phyloP scores from a whole-genome alignment of 1,140 invertebrate genomes.

The Bombus confusus region DNA sequence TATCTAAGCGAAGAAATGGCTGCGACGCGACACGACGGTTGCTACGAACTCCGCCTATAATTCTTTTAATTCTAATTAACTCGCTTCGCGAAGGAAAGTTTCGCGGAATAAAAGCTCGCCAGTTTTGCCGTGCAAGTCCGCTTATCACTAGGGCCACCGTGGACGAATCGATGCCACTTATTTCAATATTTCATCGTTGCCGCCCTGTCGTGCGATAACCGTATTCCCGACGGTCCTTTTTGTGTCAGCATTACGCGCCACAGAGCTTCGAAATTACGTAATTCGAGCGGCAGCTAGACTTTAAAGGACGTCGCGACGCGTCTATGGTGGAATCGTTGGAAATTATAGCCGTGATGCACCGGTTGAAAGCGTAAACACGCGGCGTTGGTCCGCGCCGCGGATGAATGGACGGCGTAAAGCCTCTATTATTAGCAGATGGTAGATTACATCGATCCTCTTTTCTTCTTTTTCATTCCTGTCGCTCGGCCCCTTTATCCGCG shows the following conservation, averaged over 20 bases:
- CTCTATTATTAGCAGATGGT: conserved; percentile 81
- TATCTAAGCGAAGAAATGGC: not conserved
- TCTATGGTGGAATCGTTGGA: not conserved
- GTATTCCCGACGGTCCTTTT: conserved; percentile 27
- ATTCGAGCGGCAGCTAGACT: conserved; percentile 1
- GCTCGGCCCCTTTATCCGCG: conserved; percentile 64
- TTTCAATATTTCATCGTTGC: conserved; percentile 27
- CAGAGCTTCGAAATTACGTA: conserved; percentile 18
- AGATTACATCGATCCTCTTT: conserved; percentile 81
- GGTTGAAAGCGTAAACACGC: conserved; percentile 53
- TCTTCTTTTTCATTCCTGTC: conserved; percentile 44
- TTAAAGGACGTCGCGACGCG: not conserved
- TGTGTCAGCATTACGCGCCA: not conserved
- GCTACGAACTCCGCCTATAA: not conserved
- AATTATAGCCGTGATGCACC: conserved; percentile 7
- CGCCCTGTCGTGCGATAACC: not conserved
- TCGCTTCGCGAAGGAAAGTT: not conserved
- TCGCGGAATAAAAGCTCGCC: not conserved
- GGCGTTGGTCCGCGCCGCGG: conserved; percentile 58
- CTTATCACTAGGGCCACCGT: not conserved
- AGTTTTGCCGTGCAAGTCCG: not conserved
- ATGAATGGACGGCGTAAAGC: conserved; percentile 77
- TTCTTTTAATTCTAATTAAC: not conserved
- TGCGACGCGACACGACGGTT: not conserved
- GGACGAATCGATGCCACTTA: not conserved